A percentile compares a stretch with the other conserved stretches of the same genome.
Evolutionary conservation across 1,140 invertebrate genomes (phyloP).

Genomic region (Brachystomella parvula): DNA sequence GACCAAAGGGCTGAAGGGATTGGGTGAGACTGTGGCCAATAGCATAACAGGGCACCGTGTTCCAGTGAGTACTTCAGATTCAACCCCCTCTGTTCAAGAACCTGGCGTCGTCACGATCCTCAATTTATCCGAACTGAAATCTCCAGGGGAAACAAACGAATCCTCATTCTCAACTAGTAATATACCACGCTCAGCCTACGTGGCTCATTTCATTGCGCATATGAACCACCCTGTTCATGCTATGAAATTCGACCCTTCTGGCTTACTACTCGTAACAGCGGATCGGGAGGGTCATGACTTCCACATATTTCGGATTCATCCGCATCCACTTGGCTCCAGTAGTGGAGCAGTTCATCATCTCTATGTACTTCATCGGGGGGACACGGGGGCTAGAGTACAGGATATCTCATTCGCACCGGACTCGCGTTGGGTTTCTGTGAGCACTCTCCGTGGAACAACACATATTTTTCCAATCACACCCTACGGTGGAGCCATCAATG

Average conservation of each 20-base stretch:
- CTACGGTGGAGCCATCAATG: slow-evolving; percentile 85
- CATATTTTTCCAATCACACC: slow-evolving; percentile 95
- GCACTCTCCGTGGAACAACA: slow-evolving; percentile 89
- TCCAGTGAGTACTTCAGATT: slow-evolving; percentile 39
- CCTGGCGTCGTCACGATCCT: slow-evolving; percentile 55
- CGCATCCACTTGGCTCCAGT: slow-evolving; percentile 79
- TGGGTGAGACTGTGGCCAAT: slow-evolving; percentile 88
- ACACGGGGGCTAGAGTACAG: slow-evolving; percentile 56
- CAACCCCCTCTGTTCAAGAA: slow-evolving; percentile 38
- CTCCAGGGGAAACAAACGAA: slow-evolving; percentile 31
- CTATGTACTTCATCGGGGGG: slow-evolving; percentile 81
- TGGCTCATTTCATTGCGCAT: slow-evolving; percentile 93
- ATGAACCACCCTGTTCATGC: slow-evolving; percentile 76
- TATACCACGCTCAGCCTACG: slow-evolving; percentile 54
- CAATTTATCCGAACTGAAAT: slow-evolving; percentile 44
- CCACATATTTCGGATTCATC: slow-evolving; percentile 87
- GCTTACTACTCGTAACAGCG: slow-evolving; percentile 81
- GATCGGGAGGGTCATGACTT: slow-evolving; percentile 93
- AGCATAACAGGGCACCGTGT: slow-evolving; percentile 64
- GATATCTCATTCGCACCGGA: slow-evolving; percentile 83
- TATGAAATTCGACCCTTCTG: slow-evolving; percentile 84
- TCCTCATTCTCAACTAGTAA: slow-evolving; percentile 29
- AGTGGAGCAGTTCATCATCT: slow-evolving; percentile 90
- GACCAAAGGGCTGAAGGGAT: slow-evolving; percentile 70
- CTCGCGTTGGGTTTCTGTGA: slow-evolving; percentile 89